Conservation (phyloP, 2,797 vertebrate species). For the Pogonophryne albipinna region DNA sequence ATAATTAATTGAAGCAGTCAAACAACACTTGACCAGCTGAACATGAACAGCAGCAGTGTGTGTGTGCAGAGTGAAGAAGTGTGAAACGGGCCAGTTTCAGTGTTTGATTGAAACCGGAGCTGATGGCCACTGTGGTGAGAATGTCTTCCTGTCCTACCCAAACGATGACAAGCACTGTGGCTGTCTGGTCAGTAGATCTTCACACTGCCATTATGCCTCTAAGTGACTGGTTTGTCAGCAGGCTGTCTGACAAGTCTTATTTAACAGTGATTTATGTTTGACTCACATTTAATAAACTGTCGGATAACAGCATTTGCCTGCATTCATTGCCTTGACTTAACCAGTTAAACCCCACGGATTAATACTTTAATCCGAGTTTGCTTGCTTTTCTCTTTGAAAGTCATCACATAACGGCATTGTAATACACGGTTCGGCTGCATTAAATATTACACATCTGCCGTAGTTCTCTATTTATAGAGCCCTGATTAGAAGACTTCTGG, state of each 20-base stretch:
- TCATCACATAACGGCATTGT: too few relatives aligned
- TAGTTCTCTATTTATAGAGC: too few relatives aligned
- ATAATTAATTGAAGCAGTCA: not conserved
- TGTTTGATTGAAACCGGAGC: conserved; percentile 48
- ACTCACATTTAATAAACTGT: not conserved
- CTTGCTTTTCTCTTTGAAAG: too few relatives aligned
- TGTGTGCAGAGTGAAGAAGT: conserved; percentile 13
- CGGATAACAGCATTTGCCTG: too few relatives aligned
- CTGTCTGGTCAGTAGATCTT: conserved; percentile 29
- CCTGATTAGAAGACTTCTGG: too few relatives aligned
- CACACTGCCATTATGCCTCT: conserved; percentile 13
- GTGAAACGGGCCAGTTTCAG: conserved; percentile 8
- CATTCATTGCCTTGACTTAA: too few relatives aligned
- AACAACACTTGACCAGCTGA: not conserved
- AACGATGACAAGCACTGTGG: conserved; percentile 30
- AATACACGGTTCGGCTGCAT: too few relatives aligned
- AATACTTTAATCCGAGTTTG: too few relatives aligned
- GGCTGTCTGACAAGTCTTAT: conserved; percentile 8
- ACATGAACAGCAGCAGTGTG: not conserved
- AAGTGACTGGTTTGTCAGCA: conserved; percentile 21
- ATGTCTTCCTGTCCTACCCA: conserved; percentile 12
- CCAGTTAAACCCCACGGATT: too few relatives aligned
- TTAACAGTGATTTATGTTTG: conserved; percentile 13
- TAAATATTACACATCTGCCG: too few relatives aligned
- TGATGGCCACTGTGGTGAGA: conserved; percentile 44